Evolutionary conservation across 2,113 vertebrate species (phyloP), one percentile per base, ranked within the genome.

Genomic region (Genyomyrus donnyi): DNA sequence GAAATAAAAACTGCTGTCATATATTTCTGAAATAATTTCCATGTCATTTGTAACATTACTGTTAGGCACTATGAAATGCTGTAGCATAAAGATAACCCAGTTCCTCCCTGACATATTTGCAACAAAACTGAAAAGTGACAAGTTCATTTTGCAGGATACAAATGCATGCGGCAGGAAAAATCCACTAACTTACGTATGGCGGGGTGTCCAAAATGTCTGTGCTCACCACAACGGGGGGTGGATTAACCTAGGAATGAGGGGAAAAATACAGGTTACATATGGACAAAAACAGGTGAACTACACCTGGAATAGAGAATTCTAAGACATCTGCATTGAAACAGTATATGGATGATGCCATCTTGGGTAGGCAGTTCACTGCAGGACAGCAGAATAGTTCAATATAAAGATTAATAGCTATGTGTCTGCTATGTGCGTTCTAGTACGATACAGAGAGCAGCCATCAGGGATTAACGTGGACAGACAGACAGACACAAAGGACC

Each of bases 211-310:
- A 93, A 88, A 95, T 97, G 93, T 99, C 98, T 92, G 98, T 96
- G 92, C 98, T 99, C 95, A 99, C 97, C 95, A 99, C 95, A 90
- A 99, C 97, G 46, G 98, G 98, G 93, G 98, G 97, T 62, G 98
- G 98, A 94, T 99, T 99, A 94, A 97, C 98, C 98, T 99, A 39
- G 35, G 74, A 8, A 80, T 9, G n/a, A 42, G 5, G 17, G 35
- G 74, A 94, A 58, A 52, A 87, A 46, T 3, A 85, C 0, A 48
- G 39, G 83, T 85, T 85, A 48, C 42, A 48, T n/a, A 2, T 24
- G 19, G 3, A 42, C 74, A 42, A 19, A 42, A 80, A 42, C 13
- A 19, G 13, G 35, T 42, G 15, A 42, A 19, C 35, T 39, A 8
- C 35, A 19, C 15, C 74, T 80, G 74, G 17, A 42, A 42, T 35